phyloP scores from a whole-genome alignment of 2,113 vertebrate species.

The Upupa epops region DNA sequence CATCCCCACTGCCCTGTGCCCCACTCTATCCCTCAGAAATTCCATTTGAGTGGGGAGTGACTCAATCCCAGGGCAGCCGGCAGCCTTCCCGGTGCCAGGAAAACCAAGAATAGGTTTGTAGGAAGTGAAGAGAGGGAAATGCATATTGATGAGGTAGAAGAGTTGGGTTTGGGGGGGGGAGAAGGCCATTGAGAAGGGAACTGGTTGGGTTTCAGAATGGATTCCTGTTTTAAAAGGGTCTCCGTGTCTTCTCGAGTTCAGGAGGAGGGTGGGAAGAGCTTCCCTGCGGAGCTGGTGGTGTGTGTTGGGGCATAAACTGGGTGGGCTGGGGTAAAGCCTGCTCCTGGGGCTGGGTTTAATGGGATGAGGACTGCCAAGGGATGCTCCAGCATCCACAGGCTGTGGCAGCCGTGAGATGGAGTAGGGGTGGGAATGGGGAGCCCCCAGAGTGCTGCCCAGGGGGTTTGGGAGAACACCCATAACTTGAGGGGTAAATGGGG shows the following conservation, averaged over 20 bases:
- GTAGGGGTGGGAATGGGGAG: rapidly evolving
- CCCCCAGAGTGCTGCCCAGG: background rate
- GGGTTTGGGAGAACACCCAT: background rate
- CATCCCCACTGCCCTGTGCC: slow-evolving; percentile 31
- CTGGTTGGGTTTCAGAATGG: slow-evolving; percentile 47
- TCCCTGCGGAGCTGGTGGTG: rapidly evolving
- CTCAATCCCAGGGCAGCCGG: background rate
- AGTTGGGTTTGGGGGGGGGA: background rate
- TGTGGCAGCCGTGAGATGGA: rapidly evolving
- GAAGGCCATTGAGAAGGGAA: slow-evolving; percentile 34
- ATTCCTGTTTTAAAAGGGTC: background rate
- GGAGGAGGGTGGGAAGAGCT: background rate
- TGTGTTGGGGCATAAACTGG: background rate
- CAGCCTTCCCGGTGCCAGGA: slow-evolving; percentile 22
- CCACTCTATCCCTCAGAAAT: slow-evolving; percentile 60
- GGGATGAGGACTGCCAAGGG: background rate
- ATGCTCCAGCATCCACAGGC: rapidly evolving
- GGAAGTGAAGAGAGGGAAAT: slow-evolving; percentile 35
- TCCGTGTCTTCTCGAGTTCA: background rate
- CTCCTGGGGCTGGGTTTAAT: too few relatives aligned
- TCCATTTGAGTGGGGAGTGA: slow-evolving; percentile 67
- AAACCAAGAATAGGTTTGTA: slow-evolving; percentile 65
- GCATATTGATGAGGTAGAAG: slow-evolving; percentile 62
- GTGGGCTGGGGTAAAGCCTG: background rate
- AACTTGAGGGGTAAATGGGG: rapidly evolving